Conservation (phyloP, 2,113 vertebrate species). For the Perca fluviatilis region DNA sequence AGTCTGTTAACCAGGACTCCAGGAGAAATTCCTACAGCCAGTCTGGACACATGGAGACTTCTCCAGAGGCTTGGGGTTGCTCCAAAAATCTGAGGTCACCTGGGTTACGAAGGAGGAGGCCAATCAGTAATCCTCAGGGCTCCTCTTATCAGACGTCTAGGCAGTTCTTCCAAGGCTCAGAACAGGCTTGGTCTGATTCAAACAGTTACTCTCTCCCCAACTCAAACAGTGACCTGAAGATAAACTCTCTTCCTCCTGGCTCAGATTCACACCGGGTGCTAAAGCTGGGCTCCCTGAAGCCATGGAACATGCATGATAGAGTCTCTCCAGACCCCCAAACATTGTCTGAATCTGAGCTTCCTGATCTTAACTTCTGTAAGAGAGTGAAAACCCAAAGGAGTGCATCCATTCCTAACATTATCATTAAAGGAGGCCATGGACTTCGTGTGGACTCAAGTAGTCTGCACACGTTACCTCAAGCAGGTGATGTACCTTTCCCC, state of each 20-base stretch:
- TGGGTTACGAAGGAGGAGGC: slow-evolving; percentile 63
- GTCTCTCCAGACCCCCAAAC: slow-evolving; percentile 53
- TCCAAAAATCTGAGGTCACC: slow-evolving; percentile 72
- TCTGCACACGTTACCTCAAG: background rate
- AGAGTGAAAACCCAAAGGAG: slow-evolving; percentile 72
- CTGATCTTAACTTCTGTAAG: slow-evolving; percentile 26
- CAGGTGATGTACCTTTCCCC: background rate
- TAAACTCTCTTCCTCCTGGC: slow-evolving; percentile 34
- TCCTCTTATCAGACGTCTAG: background rate
- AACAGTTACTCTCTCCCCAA: slow-evolving; percentile 57
- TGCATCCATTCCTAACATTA: slow-evolving; percentile 66
- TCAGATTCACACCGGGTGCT: slow-evolving; percentile 64
- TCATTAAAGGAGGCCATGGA: background rate
- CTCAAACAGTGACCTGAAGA: slow-evolving; percentile 46
- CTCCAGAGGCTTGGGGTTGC: slow-evolving; percentile 46
- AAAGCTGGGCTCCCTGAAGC: slow-evolving; percentile 70
- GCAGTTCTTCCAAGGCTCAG: background rate
- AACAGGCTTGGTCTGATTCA: background rate
- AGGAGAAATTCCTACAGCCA: slow-evolving; percentile 43
- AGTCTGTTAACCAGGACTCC: slow-evolving; percentile 14
- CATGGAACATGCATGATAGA: slow-evolving; percentile 40
- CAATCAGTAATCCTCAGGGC: slow-evolving; percentile 35
- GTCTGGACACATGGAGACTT: slow-evolving; percentile 36
- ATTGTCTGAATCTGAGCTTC: slow-evolving; percentile 72
- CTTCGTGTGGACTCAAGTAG: background rate